Percentiles rank a stretch among this genome's conserved stretches.
These are phyloP conservation scores for Drosophila mimetica DNA, from an alignment of 2,888 invertebrate genomes.

Conservation along the genomic window DNA sequence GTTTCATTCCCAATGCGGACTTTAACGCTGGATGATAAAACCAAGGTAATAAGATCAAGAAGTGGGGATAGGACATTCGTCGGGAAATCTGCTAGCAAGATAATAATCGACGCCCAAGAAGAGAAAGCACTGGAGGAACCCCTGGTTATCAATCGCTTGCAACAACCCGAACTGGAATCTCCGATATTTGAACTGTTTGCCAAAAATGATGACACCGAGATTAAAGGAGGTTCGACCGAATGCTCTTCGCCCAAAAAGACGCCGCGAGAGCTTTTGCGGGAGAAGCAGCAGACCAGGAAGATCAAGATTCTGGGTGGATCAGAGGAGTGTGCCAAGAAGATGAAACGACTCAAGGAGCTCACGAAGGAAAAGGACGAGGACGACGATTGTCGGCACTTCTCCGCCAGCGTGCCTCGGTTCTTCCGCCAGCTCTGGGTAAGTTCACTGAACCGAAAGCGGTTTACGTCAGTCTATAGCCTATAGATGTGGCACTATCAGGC, in stretches of 20 bases:
- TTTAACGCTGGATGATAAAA: neutral
- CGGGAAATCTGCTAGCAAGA: neutral
- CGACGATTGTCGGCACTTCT: neutral
- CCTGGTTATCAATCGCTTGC: neutral
- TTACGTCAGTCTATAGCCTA: neutral
- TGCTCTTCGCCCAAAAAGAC: conserved; percentile 9
- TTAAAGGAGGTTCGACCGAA: conserved; percentile 15
- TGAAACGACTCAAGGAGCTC: neutral
- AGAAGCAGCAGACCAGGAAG: neutral
- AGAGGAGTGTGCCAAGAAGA: conserved; percentile 25
- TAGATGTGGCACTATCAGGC: neutral
- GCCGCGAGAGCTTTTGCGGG: neutral
- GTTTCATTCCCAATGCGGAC: neutral
- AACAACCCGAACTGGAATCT: neutral
- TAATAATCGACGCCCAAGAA: neutral
- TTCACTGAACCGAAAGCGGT: conserved; percentile 2
- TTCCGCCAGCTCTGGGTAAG: conserved; percentile 40
- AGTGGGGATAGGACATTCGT: neutral
- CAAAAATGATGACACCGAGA: conserved; percentile 10
- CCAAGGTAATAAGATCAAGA: too few species aligned
- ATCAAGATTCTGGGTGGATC: conserved; percentile 49
- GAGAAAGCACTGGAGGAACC: neutral
- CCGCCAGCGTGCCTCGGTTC: conserved; percentile 7
- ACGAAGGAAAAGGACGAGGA: neutral
- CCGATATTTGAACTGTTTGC: neutral